phyloP scores from a whole-genome alignment of 2,797 vertebrate species.

The Dermochelys coriacea region DNA sequence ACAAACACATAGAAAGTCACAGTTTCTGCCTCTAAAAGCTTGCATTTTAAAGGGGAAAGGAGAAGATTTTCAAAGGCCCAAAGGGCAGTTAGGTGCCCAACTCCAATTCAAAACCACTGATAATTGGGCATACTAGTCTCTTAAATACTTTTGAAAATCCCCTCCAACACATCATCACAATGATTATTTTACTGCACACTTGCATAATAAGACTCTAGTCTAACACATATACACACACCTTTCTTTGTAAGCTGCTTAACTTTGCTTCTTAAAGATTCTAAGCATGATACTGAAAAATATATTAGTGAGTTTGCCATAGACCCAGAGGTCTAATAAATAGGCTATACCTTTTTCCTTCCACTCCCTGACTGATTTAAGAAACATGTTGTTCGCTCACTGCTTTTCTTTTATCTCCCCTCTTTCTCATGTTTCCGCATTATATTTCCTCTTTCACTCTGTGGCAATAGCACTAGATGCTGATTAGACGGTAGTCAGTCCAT shows the following conservation, averaged over 20 bases:
- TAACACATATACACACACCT: neutral
- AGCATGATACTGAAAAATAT: neutral
- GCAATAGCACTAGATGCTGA: conserved; percentile 73
- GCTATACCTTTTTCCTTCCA: conserved; percentile 31
- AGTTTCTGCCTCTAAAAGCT: conserved; percentile 46
- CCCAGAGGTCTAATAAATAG: neutral
- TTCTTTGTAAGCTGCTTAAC: conserved; percentile 20
- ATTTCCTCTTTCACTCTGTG: conserved; percentile 71
- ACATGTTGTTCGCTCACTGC: conserved; percentile 60
- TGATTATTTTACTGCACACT: fast-evolving
- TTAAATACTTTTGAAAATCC: conserved; percentile 2
- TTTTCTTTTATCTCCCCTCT: conserved; percentile 49
- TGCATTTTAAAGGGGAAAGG: conserved; percentile 16
- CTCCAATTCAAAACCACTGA: conserved; percentile 39
- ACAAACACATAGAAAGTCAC: conserved; percentile 41
- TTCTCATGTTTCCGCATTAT: conserved; percentile 54
- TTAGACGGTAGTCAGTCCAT: conserved; percentile 51
- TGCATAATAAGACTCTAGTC: neutral
- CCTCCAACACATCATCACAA: neutral
- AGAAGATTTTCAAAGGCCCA: neutral
- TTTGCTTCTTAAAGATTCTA: conserved; percentile 20
- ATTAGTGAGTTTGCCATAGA: conserved; percentile 14
- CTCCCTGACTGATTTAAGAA: conserved; percentile 60
- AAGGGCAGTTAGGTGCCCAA: conserved; percentile 46
- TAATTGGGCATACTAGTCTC: neutral